Percentiles rank a stretch among this genome's conserved stretches.
These are phyloP conservation scores for Larimichthys crocea DNA, from an alignment of 2,113 vertebrate genomes.

Conservation along the genomic window DNA sequence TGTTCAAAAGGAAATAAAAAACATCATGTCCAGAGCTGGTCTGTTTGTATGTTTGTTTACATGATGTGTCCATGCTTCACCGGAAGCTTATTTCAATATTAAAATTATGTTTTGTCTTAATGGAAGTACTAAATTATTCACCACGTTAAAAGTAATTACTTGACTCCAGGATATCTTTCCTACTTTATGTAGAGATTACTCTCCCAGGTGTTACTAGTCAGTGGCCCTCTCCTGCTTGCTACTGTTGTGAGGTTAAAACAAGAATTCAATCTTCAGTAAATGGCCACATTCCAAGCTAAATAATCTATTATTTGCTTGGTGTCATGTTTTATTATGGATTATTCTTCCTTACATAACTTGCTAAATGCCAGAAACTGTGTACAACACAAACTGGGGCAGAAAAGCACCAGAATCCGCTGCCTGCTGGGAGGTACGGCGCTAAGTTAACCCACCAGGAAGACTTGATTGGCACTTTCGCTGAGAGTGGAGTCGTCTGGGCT, in stretches of 20 bases:
- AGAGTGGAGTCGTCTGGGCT: conserved; percentile 98
- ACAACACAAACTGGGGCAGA: not conserved
- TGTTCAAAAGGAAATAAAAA: conserved; percentile 39
- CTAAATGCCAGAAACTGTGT: not conserved
- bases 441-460: conserved; percentile 91
- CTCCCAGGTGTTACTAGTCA: not conserved
- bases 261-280: not conserved
- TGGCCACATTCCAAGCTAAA: not conserved
- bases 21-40: conserved; percentile 20
- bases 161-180: not conserved
- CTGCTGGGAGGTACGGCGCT: not conserved
- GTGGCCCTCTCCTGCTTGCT: not conserved
- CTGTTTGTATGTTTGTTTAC: conserved; percentile 23
- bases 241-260: not conserved
- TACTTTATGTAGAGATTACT: not conserved
- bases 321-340: not conserved
- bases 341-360: not conserved
- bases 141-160: not conserved
- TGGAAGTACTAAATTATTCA: not conserved
- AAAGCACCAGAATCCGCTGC: not conserved
- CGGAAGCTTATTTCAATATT: not conserved
- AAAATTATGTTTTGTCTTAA: not conserved
- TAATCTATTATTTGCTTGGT: not conserved
- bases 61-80: not conserved
- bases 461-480: conserved; percentile 99